A percentile compares a stretch with the other conserved stretches of the same genome.
phyloP scores from a whole-genome alignment of 2,797 vertebrate genomes.

The Tapera naevia region DNA sequence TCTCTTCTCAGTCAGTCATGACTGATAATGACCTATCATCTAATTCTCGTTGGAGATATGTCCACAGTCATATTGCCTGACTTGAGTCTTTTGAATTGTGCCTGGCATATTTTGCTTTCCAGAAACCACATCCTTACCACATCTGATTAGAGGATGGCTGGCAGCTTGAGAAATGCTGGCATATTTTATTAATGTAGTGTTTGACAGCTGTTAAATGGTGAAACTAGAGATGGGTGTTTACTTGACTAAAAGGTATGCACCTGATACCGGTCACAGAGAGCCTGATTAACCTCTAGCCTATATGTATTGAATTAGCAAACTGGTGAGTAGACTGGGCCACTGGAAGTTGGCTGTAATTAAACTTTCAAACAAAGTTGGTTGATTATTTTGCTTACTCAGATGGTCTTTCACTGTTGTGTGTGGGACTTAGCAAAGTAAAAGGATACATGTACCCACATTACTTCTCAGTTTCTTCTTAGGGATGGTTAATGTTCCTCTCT shows the following conservation, averaged over 20 bases:
- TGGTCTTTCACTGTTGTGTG: not conserved
- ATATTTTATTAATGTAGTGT: constrained; percentile 69
- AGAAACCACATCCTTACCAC: not conserved
- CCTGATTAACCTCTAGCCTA: constrained; percentile 40
- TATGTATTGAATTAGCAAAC: constrained; percentile 5
- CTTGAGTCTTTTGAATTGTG: not conserved
- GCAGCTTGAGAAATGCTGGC: constrained; percentile 10
- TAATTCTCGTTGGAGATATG: not conserved
- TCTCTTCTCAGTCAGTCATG: not conserved
- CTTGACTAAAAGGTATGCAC: constrained; percentile 40
- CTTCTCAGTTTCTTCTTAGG: not conserved
- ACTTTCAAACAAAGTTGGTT: not conserved
- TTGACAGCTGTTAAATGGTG: constrained; percentile 73
- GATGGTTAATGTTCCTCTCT: not conserved
- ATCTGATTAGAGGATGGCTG: not conserved
- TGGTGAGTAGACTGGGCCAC: not conserved
- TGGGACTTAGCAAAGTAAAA: not conserved
- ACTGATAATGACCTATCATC: not conserved
- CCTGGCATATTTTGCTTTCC: not conserved
- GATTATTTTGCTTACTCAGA: not conserved
- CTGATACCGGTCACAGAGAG: constrained; percentile 43
- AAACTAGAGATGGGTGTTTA: constrained; percentile 66
- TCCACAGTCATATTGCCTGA: not conserved
- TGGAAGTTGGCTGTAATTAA: not conserved
- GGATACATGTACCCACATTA: not conserved